These are phyloP conservation scores for Uloborus diversus DNA, from an alignment of 1,140 invertebrate genomes.

Conservation along the genomic window DNA sequence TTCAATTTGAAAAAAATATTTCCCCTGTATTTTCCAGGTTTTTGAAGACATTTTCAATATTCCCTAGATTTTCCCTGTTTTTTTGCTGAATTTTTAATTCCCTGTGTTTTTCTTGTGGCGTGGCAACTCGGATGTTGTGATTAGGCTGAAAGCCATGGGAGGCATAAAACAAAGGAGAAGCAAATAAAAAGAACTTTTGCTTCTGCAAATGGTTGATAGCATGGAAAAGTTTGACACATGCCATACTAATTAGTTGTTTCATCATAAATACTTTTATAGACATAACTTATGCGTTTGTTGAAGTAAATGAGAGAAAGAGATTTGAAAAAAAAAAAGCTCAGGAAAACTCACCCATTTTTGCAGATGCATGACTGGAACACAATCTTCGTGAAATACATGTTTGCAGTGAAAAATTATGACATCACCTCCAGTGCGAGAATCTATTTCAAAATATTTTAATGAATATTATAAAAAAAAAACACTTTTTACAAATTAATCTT, in stretches of 20 bases:
- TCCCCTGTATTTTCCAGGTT: too few species aligned
- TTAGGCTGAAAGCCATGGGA: background rate
- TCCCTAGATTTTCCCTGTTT: too few species aligned
- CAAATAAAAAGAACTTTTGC: background rate
- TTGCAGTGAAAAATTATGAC: constrained; percentile 87
- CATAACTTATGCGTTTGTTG: background rate
- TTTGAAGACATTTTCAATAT: too few species aligned
- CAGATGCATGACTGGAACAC: constrained; percentile 72
- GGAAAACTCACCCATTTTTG: background rate
- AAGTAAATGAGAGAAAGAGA: background rate
- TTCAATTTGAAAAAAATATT: too few species aligned
- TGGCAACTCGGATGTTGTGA: background rate
- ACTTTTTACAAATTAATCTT: constrained; percentile 23
- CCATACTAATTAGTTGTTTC: background rate
- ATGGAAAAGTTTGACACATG: background rate
- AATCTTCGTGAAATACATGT: constrained; percentile 88
- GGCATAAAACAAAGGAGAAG: background rate
- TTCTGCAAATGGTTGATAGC: background rate
- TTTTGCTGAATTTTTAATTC: too few species aligned
- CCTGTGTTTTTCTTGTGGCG: too few species aligned
- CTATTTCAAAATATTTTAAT: constrained; percentile 66
- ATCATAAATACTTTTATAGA: background rate
- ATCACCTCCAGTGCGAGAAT: constrained; percentile 71
- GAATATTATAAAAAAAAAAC: constrained; percentile 55
- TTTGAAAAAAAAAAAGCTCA: background rate